Base-by-base conservation (phyloP, 2,113 vertebrate species). In the Micromys minutus region DNA sequence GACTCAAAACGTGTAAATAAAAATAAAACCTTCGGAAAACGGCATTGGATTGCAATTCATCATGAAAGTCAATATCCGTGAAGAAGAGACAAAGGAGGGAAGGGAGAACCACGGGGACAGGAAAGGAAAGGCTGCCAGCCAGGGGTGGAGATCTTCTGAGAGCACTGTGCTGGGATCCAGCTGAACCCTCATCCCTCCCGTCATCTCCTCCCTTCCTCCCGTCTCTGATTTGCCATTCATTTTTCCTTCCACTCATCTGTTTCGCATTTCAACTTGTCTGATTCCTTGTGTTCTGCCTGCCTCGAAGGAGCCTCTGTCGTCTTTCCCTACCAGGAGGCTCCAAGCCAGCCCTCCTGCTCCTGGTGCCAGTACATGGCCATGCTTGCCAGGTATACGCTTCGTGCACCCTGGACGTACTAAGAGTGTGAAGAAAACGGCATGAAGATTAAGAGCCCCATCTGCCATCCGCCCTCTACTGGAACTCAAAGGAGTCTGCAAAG, bases 391-490 rank as follows among this genome's bases (percentile, higher is more conserved):
- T 71, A 52, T 8, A 36, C 1, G 1, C 87, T 50, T 47, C 1
- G 74, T n/a, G 80, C 71, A 39, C 92, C 61, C 93, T 59, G 91
- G 67, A 86, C 42, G 4, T 31, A 76, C 85, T 76, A 31, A 57
- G 9, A 87, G 39, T 12, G 24, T 75, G 79, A 87, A 84, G 85
- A 74, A n/a, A 71, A 90, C 69, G 5, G 52, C 61, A 17, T 2
- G 13, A 29, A 17, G 0, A 74, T 39, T 63, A 85, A 47, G 42
- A 85, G 65, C 17, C 67, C 69, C 89, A 86, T 57, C 21, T 8
- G 75, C 81, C 87, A 69, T 21, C 95, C 69, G 72, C 88, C 93
- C 77, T 93, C 81, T 52, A 55, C 92, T 75, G 42, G 71, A 47
- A 89, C 71, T 47, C 75, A 9, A 34, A 94, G 94, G 13, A 31